Evolutionary conservation across 2,888 invertebrate genomes (phyloP), one percentile per base, ranked within the genome.

Genomic region (Calephelis perditalis): DNA sequence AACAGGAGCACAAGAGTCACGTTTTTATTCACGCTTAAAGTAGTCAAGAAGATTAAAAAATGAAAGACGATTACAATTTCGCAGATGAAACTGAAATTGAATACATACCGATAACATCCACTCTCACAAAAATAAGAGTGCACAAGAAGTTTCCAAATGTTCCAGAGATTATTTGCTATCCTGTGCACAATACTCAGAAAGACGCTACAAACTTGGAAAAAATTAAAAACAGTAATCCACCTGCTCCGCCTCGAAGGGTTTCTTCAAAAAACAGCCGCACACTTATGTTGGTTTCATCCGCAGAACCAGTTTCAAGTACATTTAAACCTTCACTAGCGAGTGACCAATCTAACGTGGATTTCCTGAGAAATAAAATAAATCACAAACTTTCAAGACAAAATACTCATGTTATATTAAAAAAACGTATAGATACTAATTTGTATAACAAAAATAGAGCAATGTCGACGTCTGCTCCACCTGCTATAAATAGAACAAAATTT

Each of bases 101-200:
- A 91, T 96, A 95, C 83, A 94, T 95, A 83, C 95, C 96, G 76
- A 94, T 96, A 74, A 94, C 96, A 67, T 94, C 95, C 57, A 96
- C 95, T 69, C 86, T 96, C 76, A 96, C 95, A 71, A 94, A 95
- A 90, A 95, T 96, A 77, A 92, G 95, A 79, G 93, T 95, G 58
- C 95, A 95, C 80, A 95, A 94, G 87, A 93, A 92, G 75, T 81
- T 85, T 63, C 89, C 91, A 63, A 81, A 82, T 64, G 69, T 79
- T 59, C 83, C 83, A 55, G 93, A 94, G 84, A 92, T 93, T 47
- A 82, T 93, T 66, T 94, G 93, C 77, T 94, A 93, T 75, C 94
- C 94, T 44, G 67, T 86, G 36, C 91, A 91, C 47, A 82, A 76
- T 61, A 82, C 89, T 65, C 78, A 84, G 67, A 75, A 76, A 11